Base-by-base conservation (phyloP, 2,888 invertebrate species). In the Balanococcus diminutus region DNA sequence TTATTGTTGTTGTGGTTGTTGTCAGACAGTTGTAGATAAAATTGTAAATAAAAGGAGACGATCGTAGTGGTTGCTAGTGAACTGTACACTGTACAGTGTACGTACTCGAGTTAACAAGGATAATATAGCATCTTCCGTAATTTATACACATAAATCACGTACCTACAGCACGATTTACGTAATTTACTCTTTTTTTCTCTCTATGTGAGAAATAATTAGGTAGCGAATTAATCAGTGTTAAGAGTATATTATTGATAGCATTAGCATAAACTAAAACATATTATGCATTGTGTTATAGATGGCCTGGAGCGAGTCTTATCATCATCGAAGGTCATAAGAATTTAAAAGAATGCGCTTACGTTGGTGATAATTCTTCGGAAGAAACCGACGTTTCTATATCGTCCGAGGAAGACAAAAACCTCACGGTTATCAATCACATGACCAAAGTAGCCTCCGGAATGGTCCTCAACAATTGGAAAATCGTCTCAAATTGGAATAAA, bases 301-400 rank as follows among this genome's bases (percentile, higher is more conserved):
- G 93, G 92, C 94, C 94, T 0, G 95, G 95, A 0, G 94, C 94
- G 0, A 95, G 94, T 0, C 91, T 95, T 72, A 94, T 95, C 87
- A 93, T 95, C 89, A 94, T 95, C 87, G 92, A 94, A 88, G 95
- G 95, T 0, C 94, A 95, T 90, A 93, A 93, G 87, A 94, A 95
- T 89, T 91, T 95, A 0, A 94, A 94, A 88, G 94, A 94, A 88
- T 95, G 95, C 89, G 95, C 95, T 0, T 95, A 95, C 90, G 94
- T 95, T 83, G 95, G 95, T 0, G 95, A 95, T 89, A 93, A 95
- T 89, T 95, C 95, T 0, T 94, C 94, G 0, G 95, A 95, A 89
- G 95, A 95, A 88, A 89, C 93, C 8, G 94, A 94, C 31, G 94
- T 94, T 88, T 89, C 93, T 4, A 67, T 85, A 39, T 87, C 87